Conservation (phyloP, 2,797 vertebrate species). For the Lagocephalus sceleratus region DNA sequence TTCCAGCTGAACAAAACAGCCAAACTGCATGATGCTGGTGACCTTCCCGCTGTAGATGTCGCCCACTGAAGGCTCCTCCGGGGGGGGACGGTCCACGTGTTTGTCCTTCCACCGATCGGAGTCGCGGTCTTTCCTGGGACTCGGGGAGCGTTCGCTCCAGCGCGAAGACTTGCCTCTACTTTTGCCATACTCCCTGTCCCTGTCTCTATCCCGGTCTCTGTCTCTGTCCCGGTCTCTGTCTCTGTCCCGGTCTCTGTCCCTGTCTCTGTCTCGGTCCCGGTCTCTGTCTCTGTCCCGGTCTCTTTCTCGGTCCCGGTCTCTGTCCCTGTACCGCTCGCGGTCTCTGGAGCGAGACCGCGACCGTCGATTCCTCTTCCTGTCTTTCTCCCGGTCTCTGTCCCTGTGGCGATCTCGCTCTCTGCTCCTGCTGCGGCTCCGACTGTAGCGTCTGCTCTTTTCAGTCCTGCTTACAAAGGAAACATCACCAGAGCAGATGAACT, state of each 20-base stretch:
- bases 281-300: slow-evolving; percentile 69
- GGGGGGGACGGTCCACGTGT: slow-evolving; percentile 90
- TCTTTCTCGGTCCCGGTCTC: too few relatives aligned
- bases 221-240: slow-evolving; percentile 69
- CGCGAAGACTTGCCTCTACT: slow-evolving; percentile 75
- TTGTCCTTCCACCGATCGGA: slow-evolving; percentile 92
- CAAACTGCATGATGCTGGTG: slow-evolving; percentile 99
- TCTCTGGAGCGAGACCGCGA: slow-evolving; percentile 76
- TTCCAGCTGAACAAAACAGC: slow-evolving; percentile 97
- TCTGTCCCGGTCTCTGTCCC: slow-evolving; percentile 63
- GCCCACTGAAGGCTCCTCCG: slow-evolving; percentile 92
- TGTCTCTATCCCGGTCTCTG: slow-evolving; percentile 70
- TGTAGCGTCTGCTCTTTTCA: slow-evolving; percentile 77
- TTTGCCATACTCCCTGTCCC: slow-evolving; percentile 74
- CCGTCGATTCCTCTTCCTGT: slow-evolving; percentile 63
- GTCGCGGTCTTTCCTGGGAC: background rate
- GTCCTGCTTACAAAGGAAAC: slow-evolving; percentile 24
- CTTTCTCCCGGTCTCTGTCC: slow-evolving; percentile 69
- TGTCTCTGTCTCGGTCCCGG: slow-evolving; percentile 80
- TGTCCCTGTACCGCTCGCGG: slow-evolving; percentile 67
- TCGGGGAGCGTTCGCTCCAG: slow-evolving; percentile 43
- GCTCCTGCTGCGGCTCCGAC: slow-evolving; percentile 80
- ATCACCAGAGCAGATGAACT: background rate
- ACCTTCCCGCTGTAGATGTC: slow-evolving; percentile 98
- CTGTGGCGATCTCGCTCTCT: slow-evolving; percentile 64